Conservation (phyloP, 2,113 vertebrate species). For the Xerus inauris region DNA sequence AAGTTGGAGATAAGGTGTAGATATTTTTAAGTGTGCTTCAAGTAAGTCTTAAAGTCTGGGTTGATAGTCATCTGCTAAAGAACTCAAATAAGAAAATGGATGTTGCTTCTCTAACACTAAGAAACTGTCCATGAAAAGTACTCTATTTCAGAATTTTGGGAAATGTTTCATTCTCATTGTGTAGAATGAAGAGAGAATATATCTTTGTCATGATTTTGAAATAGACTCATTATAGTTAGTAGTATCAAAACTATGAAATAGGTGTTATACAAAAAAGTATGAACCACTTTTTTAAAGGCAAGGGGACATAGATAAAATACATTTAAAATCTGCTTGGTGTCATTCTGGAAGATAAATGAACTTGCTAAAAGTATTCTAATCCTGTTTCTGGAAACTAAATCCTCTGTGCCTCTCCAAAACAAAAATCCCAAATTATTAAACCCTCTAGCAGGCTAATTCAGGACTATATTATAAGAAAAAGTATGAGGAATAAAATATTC, state of each 20-base stretch:
- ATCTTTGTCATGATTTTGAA: neutral
- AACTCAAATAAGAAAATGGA: neutral
- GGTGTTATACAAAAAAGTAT: neutral
- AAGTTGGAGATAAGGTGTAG: neutral
- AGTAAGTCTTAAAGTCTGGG: neutral
- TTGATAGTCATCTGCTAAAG: neutral
- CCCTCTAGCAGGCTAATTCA: neutral
- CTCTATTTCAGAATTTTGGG: neutral
- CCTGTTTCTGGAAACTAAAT: neutral
- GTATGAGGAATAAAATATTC: neutral
- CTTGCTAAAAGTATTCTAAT: neutral
- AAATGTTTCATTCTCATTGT: neutral
- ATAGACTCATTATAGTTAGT: neutral
- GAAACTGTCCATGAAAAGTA: neutral
- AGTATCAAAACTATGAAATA: conserved; percentile 9
- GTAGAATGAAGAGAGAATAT: neutral
- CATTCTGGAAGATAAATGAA: neutral
- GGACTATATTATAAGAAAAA: neutral
- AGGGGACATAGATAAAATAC: neutral
- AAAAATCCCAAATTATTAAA: neutral
- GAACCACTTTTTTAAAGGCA: neutral
- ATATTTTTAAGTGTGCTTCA: neutral
- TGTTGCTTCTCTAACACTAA: neutral
- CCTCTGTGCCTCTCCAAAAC: neutral
- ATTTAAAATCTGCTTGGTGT: neutral